Evolutionary conservation across 2,888 invertebrate species (phyloP).

Genomic region (Helleia helle): DNA sequence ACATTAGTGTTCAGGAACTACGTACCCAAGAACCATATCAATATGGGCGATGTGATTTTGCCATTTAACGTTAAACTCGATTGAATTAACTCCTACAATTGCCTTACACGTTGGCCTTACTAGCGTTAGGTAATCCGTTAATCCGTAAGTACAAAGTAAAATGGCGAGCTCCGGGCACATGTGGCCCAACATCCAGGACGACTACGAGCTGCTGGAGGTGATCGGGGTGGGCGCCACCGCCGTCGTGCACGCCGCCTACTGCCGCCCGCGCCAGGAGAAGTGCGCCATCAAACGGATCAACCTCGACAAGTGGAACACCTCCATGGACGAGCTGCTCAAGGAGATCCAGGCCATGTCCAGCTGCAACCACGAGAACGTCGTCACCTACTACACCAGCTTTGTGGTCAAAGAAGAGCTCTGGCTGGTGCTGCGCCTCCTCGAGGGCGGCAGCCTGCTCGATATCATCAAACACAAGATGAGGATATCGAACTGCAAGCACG

Average conservation of each 20-base stretch:
- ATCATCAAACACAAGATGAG: constrained; percentile 98
- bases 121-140: constrained; percentile 23
- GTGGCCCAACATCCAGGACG: constrained; percentile 96
- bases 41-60: constrained; percentile 45
- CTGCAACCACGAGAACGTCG: constrained; percentile 99
- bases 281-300: constrained; percentile 99
- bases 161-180: constrained; percentile 59
- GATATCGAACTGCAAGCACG: constrained; percentile 92
- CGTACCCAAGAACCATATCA: constrained; percentile 46
- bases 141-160: too few species aligned
- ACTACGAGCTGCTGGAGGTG: constrained; percentile 94
- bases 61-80: constrained; percentile 26
- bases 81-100: constrained; percentile 20
- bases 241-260: constrained; percentile 96
- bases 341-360: constrained; percentile 98
- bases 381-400: constrained; percentile 99
- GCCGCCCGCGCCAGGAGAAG: constrained; percentile 94
- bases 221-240: constrained; percentile 99
- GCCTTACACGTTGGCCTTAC: constrained; percentile 48
- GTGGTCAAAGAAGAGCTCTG: constrained; percentile 98
- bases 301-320: constrained; percentile 99
- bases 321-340: constrained; percentile 97
- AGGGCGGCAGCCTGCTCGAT: constrained; percentile 91
- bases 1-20: constrained; percentile 41
- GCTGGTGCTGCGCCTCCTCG: constrained; percentile 97